These are phyloP conservation scores for Olivierus martensii DNA, from an alignment of 1,140 invertebrate species.

Conservation along the genomic window DNA sequence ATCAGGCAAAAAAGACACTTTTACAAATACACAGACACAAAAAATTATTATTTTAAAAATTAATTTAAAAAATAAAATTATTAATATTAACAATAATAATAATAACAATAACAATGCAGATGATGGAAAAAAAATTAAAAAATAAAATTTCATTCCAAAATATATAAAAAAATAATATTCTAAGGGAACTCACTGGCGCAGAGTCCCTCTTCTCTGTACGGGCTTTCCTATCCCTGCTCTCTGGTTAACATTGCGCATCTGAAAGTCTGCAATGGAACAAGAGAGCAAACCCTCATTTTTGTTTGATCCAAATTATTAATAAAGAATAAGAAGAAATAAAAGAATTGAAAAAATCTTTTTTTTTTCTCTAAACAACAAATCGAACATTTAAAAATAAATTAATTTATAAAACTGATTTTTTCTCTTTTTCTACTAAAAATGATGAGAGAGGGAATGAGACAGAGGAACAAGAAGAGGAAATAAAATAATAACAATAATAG, in stretches of 20 bases:
- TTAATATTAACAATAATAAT: too few species aligned
- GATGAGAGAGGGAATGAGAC: neutral
- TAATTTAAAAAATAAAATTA: too few species aligned
- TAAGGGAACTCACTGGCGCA: conserved; percentile 16
- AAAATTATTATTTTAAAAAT: too few species aligned
- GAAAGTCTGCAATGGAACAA: conserved; percentile 52
- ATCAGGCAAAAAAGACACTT: too few species aligned
- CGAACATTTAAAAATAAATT: neutral
- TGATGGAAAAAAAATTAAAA: too few species aligned
- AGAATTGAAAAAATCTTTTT: neutral
- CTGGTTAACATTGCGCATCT: conserved; percentile 57
- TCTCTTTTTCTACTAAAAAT: neutral
- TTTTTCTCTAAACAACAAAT: neutral
- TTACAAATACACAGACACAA: too few species aligned
- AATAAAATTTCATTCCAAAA: too few species aligned
- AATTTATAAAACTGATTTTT: neutral
- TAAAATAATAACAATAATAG: too few species aligned
- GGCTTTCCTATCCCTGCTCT: conserved; percentile 43
- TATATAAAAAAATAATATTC: neutral
- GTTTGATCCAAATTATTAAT: neutral
- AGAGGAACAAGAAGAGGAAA: too few species aligned
- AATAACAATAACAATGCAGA: too few species aligned
- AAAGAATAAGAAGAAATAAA: neutral
- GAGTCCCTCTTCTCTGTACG: conserved; percentile 42
- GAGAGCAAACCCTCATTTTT: conserved; percentile 15